Percentiles rank a stretch among this genome's conserved stretches.
Conservation (phyloP, 2,888 invertebrate species). For the Homarus gammarus region DNA sequence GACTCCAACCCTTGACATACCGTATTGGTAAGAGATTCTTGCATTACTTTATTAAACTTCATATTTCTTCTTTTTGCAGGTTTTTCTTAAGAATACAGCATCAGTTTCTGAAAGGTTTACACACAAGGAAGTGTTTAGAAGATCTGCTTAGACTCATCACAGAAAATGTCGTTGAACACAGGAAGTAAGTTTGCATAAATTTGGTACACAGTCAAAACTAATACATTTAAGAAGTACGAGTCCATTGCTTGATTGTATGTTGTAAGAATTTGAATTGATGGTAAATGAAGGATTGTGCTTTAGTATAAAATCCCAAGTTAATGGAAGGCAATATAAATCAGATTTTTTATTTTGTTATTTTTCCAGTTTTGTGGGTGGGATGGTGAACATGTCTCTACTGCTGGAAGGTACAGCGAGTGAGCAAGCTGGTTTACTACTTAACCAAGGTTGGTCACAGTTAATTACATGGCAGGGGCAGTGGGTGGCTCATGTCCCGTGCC, state of each 20-base stretch:
- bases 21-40: too few species aligned
- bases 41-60: not conserved
- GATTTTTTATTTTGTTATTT: not conserved
- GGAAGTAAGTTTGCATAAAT: constrained; percentile 51
- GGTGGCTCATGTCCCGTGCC: constrained; percentile 57
- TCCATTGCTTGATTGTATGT: too few species aligned
- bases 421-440: constrained; percentile 48
- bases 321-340: not conserved
- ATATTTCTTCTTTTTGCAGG: constrained; percentile 20
- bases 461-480: constrained; percentile 55
- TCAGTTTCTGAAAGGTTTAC: constrained; percentile 57
- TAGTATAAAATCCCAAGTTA: too few species aligned
- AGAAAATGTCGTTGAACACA: constrained; percentile 41
- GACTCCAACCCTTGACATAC: too few species aligned
- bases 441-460: constrained; percentile 56
- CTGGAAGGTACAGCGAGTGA: constrained; percentile 61
- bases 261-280: too few species aligned
- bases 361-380: constrained; percentile 23
- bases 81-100: constrained; percentile 52
- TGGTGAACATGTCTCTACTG: constrained; percentile 29
- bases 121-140: constrained; percentile 41
- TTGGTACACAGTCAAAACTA: too few species aligned
- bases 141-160: constrained; percentile 51
- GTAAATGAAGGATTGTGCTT: too few species aligned
- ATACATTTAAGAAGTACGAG: too few species aligned